Evolutionary conservation across 1,140 invertebrate species (phyloP).

Genomic region (Drosophila quadrilineata): DNA sequence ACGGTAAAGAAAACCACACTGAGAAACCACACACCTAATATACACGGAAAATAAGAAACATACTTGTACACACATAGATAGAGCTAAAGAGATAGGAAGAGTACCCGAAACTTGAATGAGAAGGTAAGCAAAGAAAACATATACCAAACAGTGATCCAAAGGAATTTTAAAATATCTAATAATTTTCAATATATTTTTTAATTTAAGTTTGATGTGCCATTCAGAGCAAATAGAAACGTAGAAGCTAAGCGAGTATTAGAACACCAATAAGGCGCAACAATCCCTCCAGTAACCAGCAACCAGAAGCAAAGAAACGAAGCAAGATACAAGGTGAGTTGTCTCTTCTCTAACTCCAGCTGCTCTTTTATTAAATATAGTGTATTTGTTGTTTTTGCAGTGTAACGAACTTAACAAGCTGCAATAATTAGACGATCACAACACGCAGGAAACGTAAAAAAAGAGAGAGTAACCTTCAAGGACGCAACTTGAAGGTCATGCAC

Average conservation of each 20-base stretch:
- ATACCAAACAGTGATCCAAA: no score
- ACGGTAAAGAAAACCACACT: conserved; percentile 16
- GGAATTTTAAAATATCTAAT: no score
- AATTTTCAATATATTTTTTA: no score
- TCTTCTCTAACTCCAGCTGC: no score
- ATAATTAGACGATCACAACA: no score
- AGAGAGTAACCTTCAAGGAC: neutral
- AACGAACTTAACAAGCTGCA: conserved; percentile 58
- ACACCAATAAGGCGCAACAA: conserved; percentile 55
- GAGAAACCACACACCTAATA: conserved; percentile 2
- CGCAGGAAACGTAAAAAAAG: neutral
- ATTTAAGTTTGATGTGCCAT: conserved; percentile 66
- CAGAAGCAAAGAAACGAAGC: conserved; percentile 22
- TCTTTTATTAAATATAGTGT: neutral
- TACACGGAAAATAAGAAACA: neutral
- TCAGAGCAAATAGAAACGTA: conserved; percentile 58
- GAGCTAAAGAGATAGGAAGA: neutral
- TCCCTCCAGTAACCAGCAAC: conserved; percentile 65
- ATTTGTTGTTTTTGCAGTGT: conserved; percentile 47
- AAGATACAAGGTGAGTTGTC: conserved; percentile 41
- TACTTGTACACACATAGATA: neutral
- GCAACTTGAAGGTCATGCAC: no score
- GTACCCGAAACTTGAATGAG: neutral
- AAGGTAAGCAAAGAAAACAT: conserved; percentile 21
- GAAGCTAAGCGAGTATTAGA: conserved; percentile 76